These are phyloP conservation scores for Tipula helvola DNA, from an alignment of 2,888 invertebrate genomes.

Conservation along the genomic window DNA sequence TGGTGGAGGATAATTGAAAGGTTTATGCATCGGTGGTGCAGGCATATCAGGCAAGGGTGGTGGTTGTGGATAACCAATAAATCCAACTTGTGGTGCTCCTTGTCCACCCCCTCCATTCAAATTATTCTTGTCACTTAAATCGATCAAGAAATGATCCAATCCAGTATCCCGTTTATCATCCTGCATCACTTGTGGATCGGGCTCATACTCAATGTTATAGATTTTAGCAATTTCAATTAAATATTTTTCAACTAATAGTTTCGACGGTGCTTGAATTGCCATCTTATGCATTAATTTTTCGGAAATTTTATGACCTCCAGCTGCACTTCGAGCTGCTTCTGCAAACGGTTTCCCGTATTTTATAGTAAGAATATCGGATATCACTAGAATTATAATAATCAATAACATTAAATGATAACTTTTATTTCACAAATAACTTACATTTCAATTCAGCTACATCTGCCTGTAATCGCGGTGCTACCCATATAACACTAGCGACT, in stretches of 20 bases:
- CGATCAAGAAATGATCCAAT: constrained; percentile 55
- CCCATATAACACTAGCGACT: constrained; percentile 94
- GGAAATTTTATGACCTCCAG: constrained; percentile 77
- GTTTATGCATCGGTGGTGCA: constrained; percentile 39
- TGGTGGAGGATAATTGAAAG: constrained; percentile 52
- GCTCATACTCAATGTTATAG: constrained; percentile 88
- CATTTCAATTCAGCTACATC: constrained; percentile 62
- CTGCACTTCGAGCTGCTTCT: constrained; percentile 76
- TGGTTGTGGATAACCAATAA: constrained; percentile 66
- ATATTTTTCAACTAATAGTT: constrained; percentile 82
- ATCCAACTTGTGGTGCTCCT: constrained; percentile 47
- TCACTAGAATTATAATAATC: constrained; percentile 38
- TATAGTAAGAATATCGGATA: constrained; percentile 74
- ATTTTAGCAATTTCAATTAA: constrained; percentile 93
- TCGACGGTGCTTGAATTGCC: constrained; percentile 89
- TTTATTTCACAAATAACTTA: background rate
- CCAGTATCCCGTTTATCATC: constrained; percentile 43
- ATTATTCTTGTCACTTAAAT: constrained; percentile 48
- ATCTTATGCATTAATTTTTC: constrained; percentile 89
- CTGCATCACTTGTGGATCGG: constrained; percentile 84
- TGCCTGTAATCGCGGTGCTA: constrained; percentile 80
- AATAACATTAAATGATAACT: background rate
- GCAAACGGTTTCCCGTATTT: constrained; percentile 94
- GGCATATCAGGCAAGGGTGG: constrained; percentile 48
- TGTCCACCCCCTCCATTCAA: constrained; percentile 36